Conservation (phyloP, 2,888 invertebrate species). For the Cabera pusaria region DNA sequence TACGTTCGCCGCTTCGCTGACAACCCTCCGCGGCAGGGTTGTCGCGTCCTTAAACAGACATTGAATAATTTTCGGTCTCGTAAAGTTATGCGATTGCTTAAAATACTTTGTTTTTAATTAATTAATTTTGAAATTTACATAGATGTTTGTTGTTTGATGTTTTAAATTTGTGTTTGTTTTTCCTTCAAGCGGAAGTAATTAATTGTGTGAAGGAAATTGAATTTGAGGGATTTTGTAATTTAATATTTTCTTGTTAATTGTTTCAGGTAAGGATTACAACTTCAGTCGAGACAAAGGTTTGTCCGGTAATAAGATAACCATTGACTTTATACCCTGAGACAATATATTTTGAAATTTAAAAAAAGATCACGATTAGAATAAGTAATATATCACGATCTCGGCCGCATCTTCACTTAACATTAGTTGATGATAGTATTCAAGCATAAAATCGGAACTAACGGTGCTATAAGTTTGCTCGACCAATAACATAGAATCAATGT, state of each 20-base stretch:
- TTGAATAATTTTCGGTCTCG: conserved; percentile 28
- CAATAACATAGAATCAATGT: no score
- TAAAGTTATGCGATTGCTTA: conserved; percentile 20
- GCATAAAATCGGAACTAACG: no score
- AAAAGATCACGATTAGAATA: no score
- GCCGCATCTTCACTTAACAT: no score
- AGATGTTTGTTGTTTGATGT: conserved; percentile 1
- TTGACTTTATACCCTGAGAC: no score
- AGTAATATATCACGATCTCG: no score
- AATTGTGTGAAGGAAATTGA: background rate
- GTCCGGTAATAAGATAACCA: no score
- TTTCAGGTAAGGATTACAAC: conserved; percentile 35
- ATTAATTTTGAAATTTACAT: conserved; percentile 14
- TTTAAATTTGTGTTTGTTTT: conserved; percentile 1
- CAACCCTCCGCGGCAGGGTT: conserved; percentile 47
- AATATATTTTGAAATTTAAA: no score
- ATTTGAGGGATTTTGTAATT: background rate
- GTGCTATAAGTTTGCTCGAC: no score
- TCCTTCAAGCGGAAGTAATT: no score
- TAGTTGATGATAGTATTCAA: no score
- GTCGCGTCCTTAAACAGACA: conserved; percentile 28
- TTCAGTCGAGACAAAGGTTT: conserved; percentile 6
- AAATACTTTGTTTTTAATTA: conserved; percentile 21
- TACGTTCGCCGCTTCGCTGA: conserved; percentile 59
- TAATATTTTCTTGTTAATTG: conserved; percentile 24